Evolutionary conservation across 2,797 vertebrate genomes (phyloP).

Genomic region (Discoglossus pictus): DNA sequence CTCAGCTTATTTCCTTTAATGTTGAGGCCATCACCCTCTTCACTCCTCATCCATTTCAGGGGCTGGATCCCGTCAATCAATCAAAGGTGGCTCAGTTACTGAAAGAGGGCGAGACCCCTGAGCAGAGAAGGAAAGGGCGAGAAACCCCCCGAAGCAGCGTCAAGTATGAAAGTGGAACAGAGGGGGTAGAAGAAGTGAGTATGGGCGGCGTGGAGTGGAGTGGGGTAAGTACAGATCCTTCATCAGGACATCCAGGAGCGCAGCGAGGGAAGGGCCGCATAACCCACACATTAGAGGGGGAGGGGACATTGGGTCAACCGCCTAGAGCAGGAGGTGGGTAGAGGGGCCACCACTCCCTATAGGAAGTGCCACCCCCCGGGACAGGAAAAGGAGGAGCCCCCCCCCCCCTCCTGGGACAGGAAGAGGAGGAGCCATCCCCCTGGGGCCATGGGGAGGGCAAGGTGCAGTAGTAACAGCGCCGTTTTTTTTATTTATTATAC

Average conservation of each 20-base stretch:
- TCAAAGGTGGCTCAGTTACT: slow-evolving; percentile 93
- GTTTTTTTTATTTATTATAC: too few species aligned
- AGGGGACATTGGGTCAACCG: slow-evolving; percentile 8
- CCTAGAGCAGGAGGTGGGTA: neutral
- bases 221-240: slow-evolving; percentile 96
- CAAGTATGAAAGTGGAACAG: slow-evolving; percentile 90
- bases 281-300: too few species aligned
- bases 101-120: slow-evolving; percentile 83
- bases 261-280: slow-evolving; percentile 55
- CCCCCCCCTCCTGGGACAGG: too few species aligned
- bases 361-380: neutral
- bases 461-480: too few species aligned
- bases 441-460: too few species aligned
- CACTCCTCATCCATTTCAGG: slow-evolving; percentile 65
- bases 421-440: too few species aligned
- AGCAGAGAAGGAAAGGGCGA: slow-evolving; percentile 78
- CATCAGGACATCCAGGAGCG: slow-evolving; percentile 64
- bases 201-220: slow-evolving; percentile 96
- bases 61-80: slow-evolving; percentile 93
- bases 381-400: neutral
- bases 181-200: slow-evolving; percentile 95
- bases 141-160: slow-evolving; percentile 77
- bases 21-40: too few species aligned
- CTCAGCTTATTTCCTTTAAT: too few species aligned
- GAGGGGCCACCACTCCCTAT: too few species aligned